phyloP scores from a whole-genome alignment of 2,113 vertebrate genomes.

The Megaceryle torquata region DNA sequence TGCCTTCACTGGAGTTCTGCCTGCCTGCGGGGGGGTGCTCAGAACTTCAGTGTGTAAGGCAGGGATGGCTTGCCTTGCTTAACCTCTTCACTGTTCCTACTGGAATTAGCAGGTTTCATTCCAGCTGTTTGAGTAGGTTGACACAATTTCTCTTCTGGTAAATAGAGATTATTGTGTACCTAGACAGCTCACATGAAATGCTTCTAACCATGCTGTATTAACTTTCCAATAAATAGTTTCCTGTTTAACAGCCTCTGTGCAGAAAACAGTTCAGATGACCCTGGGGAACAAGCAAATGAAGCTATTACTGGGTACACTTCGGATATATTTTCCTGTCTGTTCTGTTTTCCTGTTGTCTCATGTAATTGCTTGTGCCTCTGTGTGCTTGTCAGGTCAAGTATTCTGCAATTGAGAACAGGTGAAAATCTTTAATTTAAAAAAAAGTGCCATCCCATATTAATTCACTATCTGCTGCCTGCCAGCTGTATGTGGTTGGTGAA shows the following conservation, averaged over 20 bases:
- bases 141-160: not conserved
- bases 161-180: not conserved
- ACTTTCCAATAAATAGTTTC: not conserved
- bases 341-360: not conserved
- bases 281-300: not conserved
- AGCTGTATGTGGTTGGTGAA: not conserved
- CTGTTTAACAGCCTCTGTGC: not conserved
- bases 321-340: not conserved
- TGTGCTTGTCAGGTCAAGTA: not conserved
- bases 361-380: not conserved
- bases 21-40: fast-evolving
- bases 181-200: not conserved
- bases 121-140: not conserved
- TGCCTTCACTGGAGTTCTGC: not conserved
- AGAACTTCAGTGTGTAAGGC: not conserved
- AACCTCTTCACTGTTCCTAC: not conserved
- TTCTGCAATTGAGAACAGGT: not conserved
- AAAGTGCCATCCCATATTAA: not conserved
- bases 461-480: not conserved
- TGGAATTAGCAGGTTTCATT: not conserved
- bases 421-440: not conserved
- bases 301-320: not conserved
- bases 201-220: not conserved
- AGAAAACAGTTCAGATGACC: not conserved
- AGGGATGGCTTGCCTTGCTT: not conserved